A percentile compares a stretch with the other conserved stretches of the same genome.
Conservation (phyloP, 2,113 vertebrate genomes). For the human region DNA sequence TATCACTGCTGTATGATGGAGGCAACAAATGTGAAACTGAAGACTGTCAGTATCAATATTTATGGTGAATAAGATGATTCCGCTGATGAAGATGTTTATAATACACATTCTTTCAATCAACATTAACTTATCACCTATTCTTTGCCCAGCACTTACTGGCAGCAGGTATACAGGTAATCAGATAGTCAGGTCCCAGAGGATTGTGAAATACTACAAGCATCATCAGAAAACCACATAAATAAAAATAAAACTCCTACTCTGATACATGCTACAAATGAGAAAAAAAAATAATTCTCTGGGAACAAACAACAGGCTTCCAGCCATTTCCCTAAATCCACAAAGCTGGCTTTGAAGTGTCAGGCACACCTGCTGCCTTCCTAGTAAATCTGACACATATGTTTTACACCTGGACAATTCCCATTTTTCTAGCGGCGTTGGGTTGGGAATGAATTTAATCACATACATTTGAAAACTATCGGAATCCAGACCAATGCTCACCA, state of each 20-base stretch:
- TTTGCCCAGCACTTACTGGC: not conserved
- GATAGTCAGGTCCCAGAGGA: not conserved
- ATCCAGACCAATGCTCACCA: not conserved
- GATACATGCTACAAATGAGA: not conserved
- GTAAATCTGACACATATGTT: not conserved
- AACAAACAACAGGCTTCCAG: not conserved
- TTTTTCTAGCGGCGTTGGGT: fast-evolving
- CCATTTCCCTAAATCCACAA: not conserved
- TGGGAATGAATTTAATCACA: not conserved
- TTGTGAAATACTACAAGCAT: fast-evolving
- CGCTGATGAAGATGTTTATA: not conserved
- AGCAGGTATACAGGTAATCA: fast-evolving
- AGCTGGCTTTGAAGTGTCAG: fast-evolving
- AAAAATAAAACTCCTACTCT: not conserved
- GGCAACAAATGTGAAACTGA: not conserved
- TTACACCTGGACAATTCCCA: not conserved
- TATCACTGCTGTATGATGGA: fast-evolving
- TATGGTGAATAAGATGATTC: no score
- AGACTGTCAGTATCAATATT: fast-evolving
- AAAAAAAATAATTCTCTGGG: not conserved
- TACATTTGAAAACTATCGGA: not conserved
- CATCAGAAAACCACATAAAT: not conserved
- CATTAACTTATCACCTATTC: fast-evolving
- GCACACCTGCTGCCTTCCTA: fast-evolving
- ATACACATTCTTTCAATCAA: fast-evolving